phyloP scores from a whole-genome alignment of 92 coral and sea anemone species.

The Porites rus region DNA sequence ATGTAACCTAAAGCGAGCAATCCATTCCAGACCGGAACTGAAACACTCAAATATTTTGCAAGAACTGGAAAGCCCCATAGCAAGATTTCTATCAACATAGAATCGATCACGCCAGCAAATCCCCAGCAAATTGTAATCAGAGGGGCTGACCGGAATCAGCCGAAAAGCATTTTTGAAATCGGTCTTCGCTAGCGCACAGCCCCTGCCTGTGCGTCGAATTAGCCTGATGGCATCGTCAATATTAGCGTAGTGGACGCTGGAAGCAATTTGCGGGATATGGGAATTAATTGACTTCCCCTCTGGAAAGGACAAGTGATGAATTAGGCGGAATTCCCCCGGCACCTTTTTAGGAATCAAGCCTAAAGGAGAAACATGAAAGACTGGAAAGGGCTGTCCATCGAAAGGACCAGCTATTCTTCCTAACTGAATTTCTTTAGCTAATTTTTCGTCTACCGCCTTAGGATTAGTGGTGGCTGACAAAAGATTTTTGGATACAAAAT shows the following conservation, averaged over 20 bases:
- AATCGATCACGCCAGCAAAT: neutral
- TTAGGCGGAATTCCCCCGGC: neutral
- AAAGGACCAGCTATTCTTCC: too few relatives aligned
- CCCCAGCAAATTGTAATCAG: neutral
- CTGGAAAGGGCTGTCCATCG: neutral
- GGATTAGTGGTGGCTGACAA: neutral
- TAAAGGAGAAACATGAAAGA: conserved; percentile 13
- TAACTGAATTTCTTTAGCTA: too few relatives aligned
- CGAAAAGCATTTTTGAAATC: neutral
- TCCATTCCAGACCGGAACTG: conserved; percentile 38
- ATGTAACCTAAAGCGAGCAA: conserved; percentile 16
- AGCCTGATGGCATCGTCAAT: conserved; percentile 40
- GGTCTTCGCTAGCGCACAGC: neutral
- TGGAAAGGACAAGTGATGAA: neutral
- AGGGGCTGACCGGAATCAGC: neutral
- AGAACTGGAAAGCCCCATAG: conserved; percentile 6
- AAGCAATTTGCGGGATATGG: neutral
- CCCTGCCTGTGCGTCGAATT: conserved; percentile 23
- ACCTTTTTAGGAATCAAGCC: neutral
- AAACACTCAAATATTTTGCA: conserved; percentile 8
- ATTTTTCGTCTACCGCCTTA: too few relatives aligned
- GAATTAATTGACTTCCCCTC: neutral
- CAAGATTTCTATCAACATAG: neutral
- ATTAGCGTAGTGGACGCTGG: conserved; percentile 12
- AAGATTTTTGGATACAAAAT: neutral